A percentile compares a stretch with the other conserved stretches of the same genome.
phyloP scores from a whole-genome alignment of 2,888 invertebrate genomes.

The Barypeithes pellucidus region DNA sequence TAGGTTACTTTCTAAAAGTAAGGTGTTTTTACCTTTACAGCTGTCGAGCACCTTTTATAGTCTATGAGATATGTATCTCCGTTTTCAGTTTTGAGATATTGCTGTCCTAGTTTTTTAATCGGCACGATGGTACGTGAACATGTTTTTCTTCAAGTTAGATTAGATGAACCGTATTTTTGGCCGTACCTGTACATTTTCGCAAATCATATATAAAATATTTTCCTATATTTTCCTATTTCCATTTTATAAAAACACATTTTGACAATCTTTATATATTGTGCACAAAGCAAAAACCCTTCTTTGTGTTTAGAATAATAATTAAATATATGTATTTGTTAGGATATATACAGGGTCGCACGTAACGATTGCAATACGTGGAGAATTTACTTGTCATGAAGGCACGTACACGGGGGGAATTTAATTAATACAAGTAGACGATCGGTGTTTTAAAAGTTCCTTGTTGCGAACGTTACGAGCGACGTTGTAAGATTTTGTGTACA shows the following conservation, averaged over 20 bases:
- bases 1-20: no score
- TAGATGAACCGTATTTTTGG: no score
- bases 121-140: no score
- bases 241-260: slow-evolving; percentile 45
- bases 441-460: not conserved
- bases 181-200: slow-evolving; percentile 9
- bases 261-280: slow-evolving; percentile 48
- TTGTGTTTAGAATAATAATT: slow-evolving; percentile 10
- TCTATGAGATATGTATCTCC: no score
- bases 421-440: no score
- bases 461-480: not conserved
- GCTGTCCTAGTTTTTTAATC: no score
- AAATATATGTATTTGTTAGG: slow-evolving; percentile 37
- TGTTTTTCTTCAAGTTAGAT: no score
- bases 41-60: no score
- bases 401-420: no score
- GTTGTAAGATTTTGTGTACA: slow-evolving; percentile 47
- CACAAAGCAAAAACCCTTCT: slow-evolving; percentile 36
- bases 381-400: no score
- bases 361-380: not conserved
- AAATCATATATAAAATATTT: not conserved
- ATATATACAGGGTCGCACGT: slow-evolving; percentile 1
- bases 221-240: slow-evolving; percentile 31
- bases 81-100: no score
- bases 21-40: no score